Evolutionary conservation across 2,113 vertebrate genomes (phyloP), one percentile per base, ranked within the genome.

Genomic region (Chionodraco myersi): DNA sequence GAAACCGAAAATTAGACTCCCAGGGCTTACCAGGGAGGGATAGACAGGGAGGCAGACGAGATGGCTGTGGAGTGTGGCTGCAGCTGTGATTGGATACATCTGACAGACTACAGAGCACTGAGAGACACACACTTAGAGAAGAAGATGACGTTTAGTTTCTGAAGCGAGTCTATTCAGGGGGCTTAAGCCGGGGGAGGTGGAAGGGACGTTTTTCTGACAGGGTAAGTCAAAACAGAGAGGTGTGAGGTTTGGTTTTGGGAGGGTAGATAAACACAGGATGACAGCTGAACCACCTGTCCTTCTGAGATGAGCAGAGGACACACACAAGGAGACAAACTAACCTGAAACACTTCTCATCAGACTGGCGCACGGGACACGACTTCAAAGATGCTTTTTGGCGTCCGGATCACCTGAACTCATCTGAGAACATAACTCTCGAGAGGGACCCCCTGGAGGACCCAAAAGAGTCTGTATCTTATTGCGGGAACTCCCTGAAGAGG

Each of bases 71-170:
- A 78, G 67, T 65, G 69, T 86, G 78, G 82, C 84, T 49, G 72
- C 64, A 52, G 62, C 48, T 86, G 61, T 88, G 87, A 91, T 81
- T 90, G 89, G 89, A 86, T 49, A 45, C 41, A 74, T 54, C 34
- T 44, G 59, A 83, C 67, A 59, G 61, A 67, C 63, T 21, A 23
- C 36, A 75, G 58, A 80, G 65, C 53, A 36, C 52, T 79, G 65
- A 74, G 67, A 65, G 53, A 80, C 51, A 81, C 82, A 86, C 72
- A 79, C 82, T 86, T 77, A 66, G 53, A 84, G 66, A 75, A 74
- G 82, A 88, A 86, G 80, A 92, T 90, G 60, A 91, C 82, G 92
- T 88, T 92, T 86, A 86, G 67, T 83, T 83, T 56, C 61, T 59
- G 71, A 74, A 71, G 83, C 53, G 79, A 80, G 83, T 84, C 62